Conservation (phyloP, 2,113 vertebrate species). For the Oreotrochilus melanogaster region DNA sequence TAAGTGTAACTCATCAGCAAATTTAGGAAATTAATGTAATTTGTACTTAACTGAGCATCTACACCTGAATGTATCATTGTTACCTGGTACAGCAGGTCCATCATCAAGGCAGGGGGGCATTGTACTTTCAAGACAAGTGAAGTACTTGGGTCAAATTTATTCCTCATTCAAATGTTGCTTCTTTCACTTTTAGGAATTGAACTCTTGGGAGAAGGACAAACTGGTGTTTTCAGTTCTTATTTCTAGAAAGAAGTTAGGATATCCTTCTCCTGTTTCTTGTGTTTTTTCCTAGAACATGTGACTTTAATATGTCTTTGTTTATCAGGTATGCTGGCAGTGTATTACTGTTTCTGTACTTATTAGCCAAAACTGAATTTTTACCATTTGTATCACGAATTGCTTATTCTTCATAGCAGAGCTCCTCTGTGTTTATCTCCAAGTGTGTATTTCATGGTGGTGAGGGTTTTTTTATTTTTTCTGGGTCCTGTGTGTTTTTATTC, state of each 20-base stretch:
- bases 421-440: not conserved
- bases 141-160: not conserved
- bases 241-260: not conserved
- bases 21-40: not conserved
- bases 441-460: rapidly evolving
- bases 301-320: not conserved
- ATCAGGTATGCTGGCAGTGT: not conserved
- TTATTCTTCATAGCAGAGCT: not conserved
- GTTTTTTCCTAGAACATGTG: not conserved
- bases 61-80: rapidly evolving
- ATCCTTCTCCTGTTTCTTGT: not conserved
- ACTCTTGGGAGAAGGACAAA: not conserved
- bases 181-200: not conserved
- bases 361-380: not conserved
- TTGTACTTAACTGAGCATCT: not conserved
- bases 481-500: not conserved
- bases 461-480: not conserved
- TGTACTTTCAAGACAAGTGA: not conserved
- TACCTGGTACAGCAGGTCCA: not conserved
- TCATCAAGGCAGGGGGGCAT: not conserved
- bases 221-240: not conserved
- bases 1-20: not conserved
- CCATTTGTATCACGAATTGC: not conserved
- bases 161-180: not conserved
- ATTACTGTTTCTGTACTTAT: not conserved